Percentiles rank a stretch among this genome's conserved stretches.
These are phyloP conservation scores for Pangasius mekongensis DNA, from an alignment of 2,797 vertebrate species.

Conservation along the genomic window DNA sequence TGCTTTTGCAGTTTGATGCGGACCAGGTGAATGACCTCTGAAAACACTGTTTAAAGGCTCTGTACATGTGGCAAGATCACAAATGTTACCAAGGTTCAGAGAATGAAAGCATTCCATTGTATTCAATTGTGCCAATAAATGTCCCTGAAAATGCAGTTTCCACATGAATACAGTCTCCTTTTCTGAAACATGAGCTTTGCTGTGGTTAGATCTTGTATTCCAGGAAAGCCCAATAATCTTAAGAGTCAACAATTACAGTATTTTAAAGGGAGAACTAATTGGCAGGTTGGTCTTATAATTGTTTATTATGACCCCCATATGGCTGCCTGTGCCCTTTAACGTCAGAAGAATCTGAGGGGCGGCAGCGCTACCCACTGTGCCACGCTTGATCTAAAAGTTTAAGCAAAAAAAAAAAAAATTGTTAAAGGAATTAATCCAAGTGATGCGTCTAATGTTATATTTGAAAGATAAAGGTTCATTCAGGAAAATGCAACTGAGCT, in stretches of 20 bases:
- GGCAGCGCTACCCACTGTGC: not conserved
- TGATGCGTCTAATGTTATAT: not conserved
- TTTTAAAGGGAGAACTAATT: not conserved
- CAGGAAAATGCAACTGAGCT: not conserved
- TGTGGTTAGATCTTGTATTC: constrained; percentile 16
- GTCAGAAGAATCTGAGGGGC: too few relatives aligned
- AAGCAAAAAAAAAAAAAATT: too few relatives aligned
- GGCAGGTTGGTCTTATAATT: not conserved
- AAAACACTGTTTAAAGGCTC: not conserved
- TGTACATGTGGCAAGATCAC: not conserved
- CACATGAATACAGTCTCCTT: constrained; percentile 20
- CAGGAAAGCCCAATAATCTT: not conserved
- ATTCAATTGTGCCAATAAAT: constrained; percentile 68
- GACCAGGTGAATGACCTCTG: not conserved
- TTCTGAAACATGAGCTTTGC: constrained; percentile 19
- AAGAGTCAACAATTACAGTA: not conserved
- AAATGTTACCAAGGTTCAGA: constrained; percentile 16
- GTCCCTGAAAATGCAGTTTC: constrained; percentile 48
- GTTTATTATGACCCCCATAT: not conserved
- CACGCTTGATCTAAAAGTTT: too few relatives aligned
- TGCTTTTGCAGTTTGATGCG: not conserved
- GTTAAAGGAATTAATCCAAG: too few relatives aligned
- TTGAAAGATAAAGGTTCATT: not conserved
- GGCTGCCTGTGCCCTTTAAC: too few relatives aligned
- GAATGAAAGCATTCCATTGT: constrained; percentile 46